Base-by-base conservation (phyloP, 1,140 invertebrate species). In the Mercenaria mercenaria region DNA sequence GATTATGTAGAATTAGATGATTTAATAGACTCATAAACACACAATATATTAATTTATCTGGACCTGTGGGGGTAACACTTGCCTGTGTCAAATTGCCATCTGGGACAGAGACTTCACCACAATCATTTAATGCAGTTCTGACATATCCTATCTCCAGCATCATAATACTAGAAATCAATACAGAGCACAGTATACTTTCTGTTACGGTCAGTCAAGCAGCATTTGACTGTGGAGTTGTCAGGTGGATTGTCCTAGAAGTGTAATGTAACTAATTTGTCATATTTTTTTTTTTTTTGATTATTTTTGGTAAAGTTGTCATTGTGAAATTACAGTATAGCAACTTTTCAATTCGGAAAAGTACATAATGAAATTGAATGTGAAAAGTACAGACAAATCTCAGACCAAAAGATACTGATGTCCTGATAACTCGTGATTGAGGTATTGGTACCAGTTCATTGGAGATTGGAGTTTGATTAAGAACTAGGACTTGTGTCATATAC, bases 21-120 rank as follows among this genome's bases (percentile, higher is more conserved):
- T 72, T 39, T 10, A 20, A 15, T 20, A 15, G 3, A 39, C 67
- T 26, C 37, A 72, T 72, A 72, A 72, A 72, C 34, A 41, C 34
- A 72, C 67, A 72, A 39, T 72, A 72, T 20, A 72, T 72, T 72
- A 72, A 72, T 72, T 72, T 72, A 72, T 72, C 34, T 32, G 67
- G 67, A 29, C 26, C 67, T 29, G 11, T 72, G 20, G 59, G 59
- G 32, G 8, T 15, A 72, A 4, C 18, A 39, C 29, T 29, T 72
- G 67, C 67, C 4, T 39, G 67, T 72, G 67, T 72, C 67, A 72
- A 72, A 29, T 72, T 37, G 34, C 34, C 34, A 2, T 41, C 11
- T 39, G 67, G 67, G 67, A 72, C 67, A 1, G 67, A 39, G 26
- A 67, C 1, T 72, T 39, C 67, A 20, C n/a, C 67, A 39, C 67